Conservation (phyloP, 2,113 vertebrate species). For the Aptenodytes patagonicus region DNA sequence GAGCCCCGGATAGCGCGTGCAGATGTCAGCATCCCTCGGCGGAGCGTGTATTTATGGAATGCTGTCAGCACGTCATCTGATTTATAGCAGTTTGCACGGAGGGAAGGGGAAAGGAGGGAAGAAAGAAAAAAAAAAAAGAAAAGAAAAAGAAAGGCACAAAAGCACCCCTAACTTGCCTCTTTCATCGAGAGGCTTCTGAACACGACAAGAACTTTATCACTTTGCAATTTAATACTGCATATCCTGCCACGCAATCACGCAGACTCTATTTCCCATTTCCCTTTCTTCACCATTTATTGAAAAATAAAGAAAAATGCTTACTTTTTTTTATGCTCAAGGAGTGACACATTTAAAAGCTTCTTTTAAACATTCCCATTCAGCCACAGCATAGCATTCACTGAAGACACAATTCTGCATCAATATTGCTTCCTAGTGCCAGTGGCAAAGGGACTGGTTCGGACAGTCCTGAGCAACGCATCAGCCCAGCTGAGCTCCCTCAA, state of each 20-base stretch:
- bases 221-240: background rate
- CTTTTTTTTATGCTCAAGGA: background rate
- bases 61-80: background rate
- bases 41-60: background rate
- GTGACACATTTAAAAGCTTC: background rate
- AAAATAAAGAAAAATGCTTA: background rate
- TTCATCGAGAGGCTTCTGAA: background rate
- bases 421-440: background rate
- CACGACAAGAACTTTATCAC: background rate
- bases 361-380: background rate
- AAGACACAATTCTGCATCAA: background rate
- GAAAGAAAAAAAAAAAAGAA: background rate
- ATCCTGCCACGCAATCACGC: fast-evolving
- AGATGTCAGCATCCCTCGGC: background rate
- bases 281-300: background rate
- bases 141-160: background rate
- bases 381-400: background rate
- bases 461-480: background rate
- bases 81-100: background rate
- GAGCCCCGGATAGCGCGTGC: background rate
- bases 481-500: background rate
- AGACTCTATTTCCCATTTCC: background rate
- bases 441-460: background rate
- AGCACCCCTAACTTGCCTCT: background rate
- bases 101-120: background rate